Conservation (phyloP, 2,888 invertebrate genomes). For the Scrobipalpa atriplicella region DNA sequence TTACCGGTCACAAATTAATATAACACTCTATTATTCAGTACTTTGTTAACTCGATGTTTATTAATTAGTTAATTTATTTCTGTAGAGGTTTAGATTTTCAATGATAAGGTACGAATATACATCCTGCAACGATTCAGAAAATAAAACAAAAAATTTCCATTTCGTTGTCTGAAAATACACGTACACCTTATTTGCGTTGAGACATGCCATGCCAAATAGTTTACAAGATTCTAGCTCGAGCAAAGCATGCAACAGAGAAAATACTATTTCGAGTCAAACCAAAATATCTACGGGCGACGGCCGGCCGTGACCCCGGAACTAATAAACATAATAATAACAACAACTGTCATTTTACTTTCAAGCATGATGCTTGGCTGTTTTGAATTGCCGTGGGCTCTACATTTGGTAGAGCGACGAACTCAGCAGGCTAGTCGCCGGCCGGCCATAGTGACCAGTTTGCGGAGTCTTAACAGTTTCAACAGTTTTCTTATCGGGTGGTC, state of each 20-base stretch:
- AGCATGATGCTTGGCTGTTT: background rate
- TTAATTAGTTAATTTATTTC: too few relatives aligned
- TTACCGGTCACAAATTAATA: too few relatives aligned
- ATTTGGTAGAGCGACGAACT: background rate
- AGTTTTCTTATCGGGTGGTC: constrained; percentile 66
- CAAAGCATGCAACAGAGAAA: constrained; percentile 35
- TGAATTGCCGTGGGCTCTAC: background rate
- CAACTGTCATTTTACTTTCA: background rate
- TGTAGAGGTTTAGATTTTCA: too few relatives aligned
- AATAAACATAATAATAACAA: background rate
- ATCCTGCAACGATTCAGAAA: too few relatives aligned
- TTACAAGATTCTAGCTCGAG: constrained; percentile 3
- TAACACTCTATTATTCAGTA: too few relatives aligned
- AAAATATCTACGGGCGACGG: constrained; percentile 53
- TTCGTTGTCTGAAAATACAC: background rate
- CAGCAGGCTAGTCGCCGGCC: background rate
- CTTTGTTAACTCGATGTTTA: too few relatives aligned
- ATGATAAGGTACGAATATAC: too few relatives aligned
- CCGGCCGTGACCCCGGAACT: constrained; percentile 58
- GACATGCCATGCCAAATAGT: background rate
- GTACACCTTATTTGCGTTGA: background rate
- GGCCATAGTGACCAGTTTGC: background rate
- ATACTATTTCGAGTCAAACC: constrained; percentile 52
- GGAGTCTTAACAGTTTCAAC: constrained; percentile 44
- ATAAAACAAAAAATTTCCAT: background rate